Percentiles rank a stretch among this genome's conserved stretches.
phyloP scores from a whole-genome alignment of 1,140 invertebrate genomes.

The Hyposmocoma kahamanoa region DNA sequence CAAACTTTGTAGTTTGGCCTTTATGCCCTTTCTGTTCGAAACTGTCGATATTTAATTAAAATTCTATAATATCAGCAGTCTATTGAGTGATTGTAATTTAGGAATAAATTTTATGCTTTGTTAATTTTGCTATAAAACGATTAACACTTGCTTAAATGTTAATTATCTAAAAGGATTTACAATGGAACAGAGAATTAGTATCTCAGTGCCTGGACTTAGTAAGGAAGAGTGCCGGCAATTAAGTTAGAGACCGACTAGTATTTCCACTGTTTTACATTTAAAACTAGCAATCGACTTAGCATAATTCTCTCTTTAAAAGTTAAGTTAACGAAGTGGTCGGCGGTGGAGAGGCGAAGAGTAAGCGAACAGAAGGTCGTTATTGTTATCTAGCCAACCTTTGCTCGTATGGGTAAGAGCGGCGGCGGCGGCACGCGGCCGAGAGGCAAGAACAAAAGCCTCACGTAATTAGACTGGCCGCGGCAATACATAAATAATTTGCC shows the following conservation, averaged over 20 bases:
- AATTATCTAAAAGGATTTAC: too few species aligned
- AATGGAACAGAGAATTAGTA: too few species aligned
- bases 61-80: too few species aligned
- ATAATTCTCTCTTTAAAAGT: constrained; percentile 20
- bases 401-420: constrained; percentile 26
- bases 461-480: constrained; percentile 68
- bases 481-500: constrained; percentile 72
- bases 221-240: constrained; percentile 6
- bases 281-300: constrained; percentile 4
- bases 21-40: too few species aligned
- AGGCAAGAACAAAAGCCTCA: constrained; percentile 59
- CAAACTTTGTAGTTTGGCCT: too few species aligned
- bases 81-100: too few species aligned
- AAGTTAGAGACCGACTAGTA: constrained; percentile 16
- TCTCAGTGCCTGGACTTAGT: too few species aligned
- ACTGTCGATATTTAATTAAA: too few species aligned
- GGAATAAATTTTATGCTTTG: too few species aligned
- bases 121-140: too few species aligned
- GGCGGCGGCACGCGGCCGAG: constrained; percentile 25
- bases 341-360: too few species aligned
- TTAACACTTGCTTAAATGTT: too few species aligned
- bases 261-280: neutral
- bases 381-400: constrained; percentile 36
- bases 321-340: constrained; percentile 36
- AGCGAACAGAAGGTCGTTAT: constrained; percentile 35